Evolutionary conservation across 2,113 vertebrate species (phyloP), one percentile per base, ranked within the genome.

Genomic region (Astur gentilis): DNA sequence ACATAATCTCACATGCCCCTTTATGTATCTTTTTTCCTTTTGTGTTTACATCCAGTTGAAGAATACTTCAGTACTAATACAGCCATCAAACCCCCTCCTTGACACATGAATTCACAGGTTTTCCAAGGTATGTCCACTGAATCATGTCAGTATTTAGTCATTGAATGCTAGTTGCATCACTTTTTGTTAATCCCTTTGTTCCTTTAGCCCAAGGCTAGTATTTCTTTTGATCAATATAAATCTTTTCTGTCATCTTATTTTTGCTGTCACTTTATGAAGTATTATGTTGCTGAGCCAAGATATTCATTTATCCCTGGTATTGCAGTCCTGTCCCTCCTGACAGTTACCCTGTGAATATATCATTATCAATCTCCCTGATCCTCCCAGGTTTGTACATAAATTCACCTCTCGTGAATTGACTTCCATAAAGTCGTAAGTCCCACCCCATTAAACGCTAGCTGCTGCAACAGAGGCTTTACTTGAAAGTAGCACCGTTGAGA

Each of bases 321-420:
- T 73, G 81, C 83, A 89, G 75, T 79, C 77, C 84, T 79, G 73
- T 50, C 73, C 81, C 66, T 95, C 66, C 60, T 91, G 95, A 95
- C 95, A 96, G 87, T 47, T 94, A 91, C 54, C 29, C 58, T 73
- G 67, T 70, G 89, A 94, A 93, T 95, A 77, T 70, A 95, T 95
- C 94, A 97, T 95, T 95, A 95, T 93, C 87, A 80, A 85, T 94
- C 89, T 95, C 89, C 84, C 72, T 89, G 87, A 94, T 89, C 94
- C 87, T 94, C 92, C 95, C 70, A 91, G 50, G 82, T 95, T 91
- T 89, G 83, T 58, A 91, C 87, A 95, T 93, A 89, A 95, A 95
- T 94, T 94, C 62, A 92, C 83, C 93, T 94, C 70, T 64, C 57
- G 22, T 66, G 77, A 94, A 91, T 9, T 83, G 77, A 87, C 73